Evolutionary conservation across 2,888 invertebrate genomes (phyloP), one percentile per base, ranked within the genome.

Genomic region (Acanthacorydalis orientalis): DNA sequence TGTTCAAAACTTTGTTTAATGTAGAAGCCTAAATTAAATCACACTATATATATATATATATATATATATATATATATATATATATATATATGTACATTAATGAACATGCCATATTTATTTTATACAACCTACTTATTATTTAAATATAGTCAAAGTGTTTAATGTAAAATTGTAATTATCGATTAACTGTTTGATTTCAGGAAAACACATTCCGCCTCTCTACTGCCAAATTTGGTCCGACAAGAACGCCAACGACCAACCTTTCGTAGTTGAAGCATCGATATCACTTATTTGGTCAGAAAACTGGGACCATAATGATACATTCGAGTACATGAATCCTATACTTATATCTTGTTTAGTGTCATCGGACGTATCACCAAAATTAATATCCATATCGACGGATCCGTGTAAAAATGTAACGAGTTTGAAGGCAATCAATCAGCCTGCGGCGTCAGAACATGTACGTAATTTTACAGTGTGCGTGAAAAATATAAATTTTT

Each of bases 401-500:
- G 60, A 68, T 47, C 70, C 74, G 1, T 78, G 78, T 53, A 60
- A 67, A 51, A 58, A 67, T 52, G 67, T 69, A 4, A 60, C 59
- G 6, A 72, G 70, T 52, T 66, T 65, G 16, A 65, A 73, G 48
- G 45, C 54, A 34, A 51, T 74, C 48, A 54, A 61, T 48, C 62
- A 49, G 34, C 43, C 49, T 15, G 44, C 64, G 11, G 48, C 49
- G 33, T 51, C 51, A 47, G 48, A 52, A 47, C 57, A 57, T 47
- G 60, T 59, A 52, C 59, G 68, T 53, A 66, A 67, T 37, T 78
- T 82, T 53, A 79, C 77, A 10, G 65, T 83, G 40, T 84, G 83
- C 57, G 79, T 83, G 2, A 83, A 83, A 63, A 82, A 83, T 47
- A 63, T 84, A 62, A 72, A 75, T 55, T 83, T 80, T 54, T 59